A percentile compares a stretch with the other conserved stretches of the same genome.
Conservation (phyloP, 2,888 invertebrate species). For the Mythimna vitellina region DNA sequence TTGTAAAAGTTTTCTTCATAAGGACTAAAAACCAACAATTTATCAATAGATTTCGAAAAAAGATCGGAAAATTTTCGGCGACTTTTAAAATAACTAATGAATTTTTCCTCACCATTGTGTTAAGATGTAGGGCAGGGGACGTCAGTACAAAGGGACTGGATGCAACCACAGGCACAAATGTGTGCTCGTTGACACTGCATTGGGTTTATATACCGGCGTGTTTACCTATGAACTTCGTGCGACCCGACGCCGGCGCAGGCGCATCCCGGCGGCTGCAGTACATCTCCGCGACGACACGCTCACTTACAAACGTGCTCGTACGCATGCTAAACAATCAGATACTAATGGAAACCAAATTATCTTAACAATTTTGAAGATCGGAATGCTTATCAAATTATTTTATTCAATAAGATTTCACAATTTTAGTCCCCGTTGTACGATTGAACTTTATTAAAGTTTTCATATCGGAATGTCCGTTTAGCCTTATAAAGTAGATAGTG, state of each 20-base stretch:
- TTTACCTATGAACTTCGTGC: conserved; percentile 90
- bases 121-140: conserved; percentile 64
- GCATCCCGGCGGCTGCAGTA: conserved; percentile 78
- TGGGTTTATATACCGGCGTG: conserved; percentile 86
- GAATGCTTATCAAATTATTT: conserved; percentile 68
- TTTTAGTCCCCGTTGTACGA: conserved; percentile 24
- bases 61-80: neutral
- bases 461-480: conserved; percentile 30
- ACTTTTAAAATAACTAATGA: conserved; percentile 18
- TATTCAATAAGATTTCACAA: conserved; percentile 67
- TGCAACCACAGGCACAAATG: conserved; percentile 80
- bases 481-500: conserved; percentile 2
- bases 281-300: conserved; percentile 69
- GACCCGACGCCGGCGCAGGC: conserved; percentile 76
- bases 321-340: conserved; percentile 67
- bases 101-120: conserved; percentile 74
- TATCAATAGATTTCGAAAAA: neutral
- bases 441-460: conserved; percentile 60
- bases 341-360: conserved; percentile 72
- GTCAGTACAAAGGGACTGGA: conserved; percentile 74
- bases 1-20: neutral
- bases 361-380: conserved; percentile 63
- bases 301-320: conserved; percentile 63
- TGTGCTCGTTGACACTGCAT: conserved; percentile 86
- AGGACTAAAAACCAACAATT: neutral